These are phyloP conservation scores for Microtus richardsoni DNA, from an alignment of 2,113 vertebrate genomes.

Conservation along the genomic window DNA sequence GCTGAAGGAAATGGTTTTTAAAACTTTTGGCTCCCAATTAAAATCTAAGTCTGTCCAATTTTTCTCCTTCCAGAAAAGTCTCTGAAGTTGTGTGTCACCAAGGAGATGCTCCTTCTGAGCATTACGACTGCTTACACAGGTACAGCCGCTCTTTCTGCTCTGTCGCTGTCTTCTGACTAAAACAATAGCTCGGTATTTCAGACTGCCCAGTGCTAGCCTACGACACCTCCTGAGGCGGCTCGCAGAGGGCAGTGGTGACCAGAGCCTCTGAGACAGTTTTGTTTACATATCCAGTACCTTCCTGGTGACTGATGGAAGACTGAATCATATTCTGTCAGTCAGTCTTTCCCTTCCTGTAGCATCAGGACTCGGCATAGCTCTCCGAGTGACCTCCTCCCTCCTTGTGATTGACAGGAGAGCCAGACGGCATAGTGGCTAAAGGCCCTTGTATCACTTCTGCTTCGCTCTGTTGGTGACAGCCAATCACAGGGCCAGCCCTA, in stretches of 20 bases:
- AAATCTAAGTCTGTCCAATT: neutral
- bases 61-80: conserved; percentile 89
- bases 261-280: neutral
- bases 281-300: neutral
- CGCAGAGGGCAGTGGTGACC: neutral
- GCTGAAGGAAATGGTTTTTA: neutral
- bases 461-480: neutral
- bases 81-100: conserved; percentile 92
- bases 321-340: neutral
- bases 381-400: neutral
- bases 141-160: conserved; percentile 69
- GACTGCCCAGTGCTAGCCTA: neutral
- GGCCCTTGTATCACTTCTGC: neutral
- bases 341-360: neutral
- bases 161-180: neutral
- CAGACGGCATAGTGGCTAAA: neutral
- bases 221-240: neutral
- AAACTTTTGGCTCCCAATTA: neutral
- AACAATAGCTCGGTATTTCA: neutral
- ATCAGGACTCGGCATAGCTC: neutral
- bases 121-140: conserved; percentile 96
- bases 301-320: neutral
- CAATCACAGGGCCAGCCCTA: neutral
- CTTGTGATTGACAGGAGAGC: neutral
- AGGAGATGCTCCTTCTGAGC: conserved; percentile 96